A percentile compares a stretch with the other conserved stretches of the same genome.
Conservation (phyloP, 2,113 vertebrate genomes). For the Ariopsis seemanni region DNA sequence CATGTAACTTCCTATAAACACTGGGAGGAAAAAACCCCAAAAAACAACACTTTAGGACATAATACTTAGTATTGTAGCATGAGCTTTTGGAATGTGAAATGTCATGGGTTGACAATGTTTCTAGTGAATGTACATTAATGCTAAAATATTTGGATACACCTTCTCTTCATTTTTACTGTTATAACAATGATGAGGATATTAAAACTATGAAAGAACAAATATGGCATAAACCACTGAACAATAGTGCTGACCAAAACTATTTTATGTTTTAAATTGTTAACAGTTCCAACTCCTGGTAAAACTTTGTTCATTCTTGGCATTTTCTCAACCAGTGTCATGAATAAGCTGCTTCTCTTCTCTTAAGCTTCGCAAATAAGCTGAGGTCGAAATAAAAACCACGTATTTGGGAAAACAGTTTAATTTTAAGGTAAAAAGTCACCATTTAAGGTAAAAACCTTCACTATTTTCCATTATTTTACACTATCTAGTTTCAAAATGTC, state of each 20-base stretch:
- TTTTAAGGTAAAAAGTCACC: too few relatives aligned
- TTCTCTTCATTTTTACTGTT: background rate
- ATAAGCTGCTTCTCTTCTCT: background rate
- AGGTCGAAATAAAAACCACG: background rate
- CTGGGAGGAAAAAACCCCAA: background rate
- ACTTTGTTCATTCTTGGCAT: background rate
- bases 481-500: background rate
- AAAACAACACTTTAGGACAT: background rate
- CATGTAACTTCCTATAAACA: conserved; percentile 55
- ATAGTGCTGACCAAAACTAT: background rate
- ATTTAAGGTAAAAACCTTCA: background rate
- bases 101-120: background rate
- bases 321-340: background rate
- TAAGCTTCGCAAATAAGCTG: background rate
- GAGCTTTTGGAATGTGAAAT: background rate
- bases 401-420: background rate
- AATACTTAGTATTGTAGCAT: background rate
- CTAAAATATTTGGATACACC: background rate
- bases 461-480: background rate
- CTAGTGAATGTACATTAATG: background rate
- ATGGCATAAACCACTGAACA: background rate
- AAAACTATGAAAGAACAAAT: background rate
- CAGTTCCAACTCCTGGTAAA: background rate
- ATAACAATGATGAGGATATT: background rate
- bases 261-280: background rate